Evolutionary conservation across 2,888 invertebrate species (phyloP).

Genomic region (Sympetrum striolatum): DNA sequence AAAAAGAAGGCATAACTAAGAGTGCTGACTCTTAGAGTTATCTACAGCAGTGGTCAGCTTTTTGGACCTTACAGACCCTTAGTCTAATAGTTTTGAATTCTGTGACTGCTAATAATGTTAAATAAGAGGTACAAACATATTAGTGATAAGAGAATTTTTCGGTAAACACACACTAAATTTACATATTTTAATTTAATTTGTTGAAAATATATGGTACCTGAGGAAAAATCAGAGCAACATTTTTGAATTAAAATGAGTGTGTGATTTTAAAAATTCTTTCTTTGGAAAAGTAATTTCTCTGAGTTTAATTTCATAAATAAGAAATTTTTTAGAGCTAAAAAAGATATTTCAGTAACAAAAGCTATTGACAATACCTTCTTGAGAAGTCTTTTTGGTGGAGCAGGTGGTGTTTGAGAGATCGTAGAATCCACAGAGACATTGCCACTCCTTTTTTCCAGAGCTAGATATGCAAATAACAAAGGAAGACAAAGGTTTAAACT

Average conservation of each 20-base stretch:
- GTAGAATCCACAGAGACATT: constrained; percentile 56
- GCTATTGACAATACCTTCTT: constrained; percentile 50
- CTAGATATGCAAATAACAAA: constrained; percentile 10
- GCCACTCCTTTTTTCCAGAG: constrained; percentile 65
- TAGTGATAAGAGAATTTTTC: too few species aligned
- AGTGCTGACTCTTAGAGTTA: neutral
- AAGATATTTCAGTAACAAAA: neutral
- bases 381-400: constrained; percentile 59
- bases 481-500: too few species aligned
- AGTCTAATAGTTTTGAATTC: too few species aligned
- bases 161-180: too few species aligned
- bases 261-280: neutral
- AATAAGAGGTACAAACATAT: too few species aligned
- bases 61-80: too few species aligned
- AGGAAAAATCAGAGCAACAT: neutral
- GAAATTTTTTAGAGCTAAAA: neutral
- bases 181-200: too few species aligned
- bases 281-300: neutral
- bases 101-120: too few species aligned
- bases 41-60: neutral
- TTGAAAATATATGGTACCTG: too few species aligned
- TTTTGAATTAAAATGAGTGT: neutral
- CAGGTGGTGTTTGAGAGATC: constrained; percentile 58
- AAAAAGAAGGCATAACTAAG: too few species aligned
- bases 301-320: neutral